Conservation (phyloP, 30 jellyfish, hydroid and myxozoan species). For the Chrysaora quinquecirrha region DNA sequence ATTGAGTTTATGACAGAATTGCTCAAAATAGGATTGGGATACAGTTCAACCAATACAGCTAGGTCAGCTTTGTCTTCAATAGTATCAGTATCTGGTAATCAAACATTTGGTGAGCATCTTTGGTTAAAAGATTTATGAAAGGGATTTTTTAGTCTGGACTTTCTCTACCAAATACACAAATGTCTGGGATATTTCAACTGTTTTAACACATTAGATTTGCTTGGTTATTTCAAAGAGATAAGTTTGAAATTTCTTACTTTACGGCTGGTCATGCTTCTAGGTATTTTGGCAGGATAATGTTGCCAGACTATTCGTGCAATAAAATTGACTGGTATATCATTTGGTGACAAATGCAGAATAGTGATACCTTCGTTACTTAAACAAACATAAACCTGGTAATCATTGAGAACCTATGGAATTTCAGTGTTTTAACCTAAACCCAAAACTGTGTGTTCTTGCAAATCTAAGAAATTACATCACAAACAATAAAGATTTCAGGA, state of each 20-base stretch:
- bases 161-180: too few relatives aligned
- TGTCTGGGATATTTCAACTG: too few relatives aligned
- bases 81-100: too few relatives aligned
- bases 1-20: neutral
- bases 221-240: neutral
- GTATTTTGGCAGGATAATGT: constrained; percentile 8
- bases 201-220: neutral
- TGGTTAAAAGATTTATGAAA: too few relatives aligned
- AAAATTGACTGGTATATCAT: neutral
- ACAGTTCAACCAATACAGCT: neutral
- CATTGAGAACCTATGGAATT: constrained; percentile 17
- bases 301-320: constrained; percentile 13
- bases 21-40: neutral
- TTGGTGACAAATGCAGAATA: constrained; percentile 22
- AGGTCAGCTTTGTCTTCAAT: too few relatives aligned
- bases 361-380: constrained; percentile 10
- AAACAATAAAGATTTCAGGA: constrained; percentile 6
- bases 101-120: too few relatives aligned
- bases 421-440: neutral
- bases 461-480: constrained; percentile 6
- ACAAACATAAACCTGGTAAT: constrained; percentile 19
- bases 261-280: constrained; percentile 2
- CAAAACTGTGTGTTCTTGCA: constrained; percentile 24
- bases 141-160: too few relatives aligned
- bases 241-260: neutral